Evolutionary conservation across 2,113 vertebrate species (phyloP).

Genomic region (Shinisaurus crocodilurus): DNA sequence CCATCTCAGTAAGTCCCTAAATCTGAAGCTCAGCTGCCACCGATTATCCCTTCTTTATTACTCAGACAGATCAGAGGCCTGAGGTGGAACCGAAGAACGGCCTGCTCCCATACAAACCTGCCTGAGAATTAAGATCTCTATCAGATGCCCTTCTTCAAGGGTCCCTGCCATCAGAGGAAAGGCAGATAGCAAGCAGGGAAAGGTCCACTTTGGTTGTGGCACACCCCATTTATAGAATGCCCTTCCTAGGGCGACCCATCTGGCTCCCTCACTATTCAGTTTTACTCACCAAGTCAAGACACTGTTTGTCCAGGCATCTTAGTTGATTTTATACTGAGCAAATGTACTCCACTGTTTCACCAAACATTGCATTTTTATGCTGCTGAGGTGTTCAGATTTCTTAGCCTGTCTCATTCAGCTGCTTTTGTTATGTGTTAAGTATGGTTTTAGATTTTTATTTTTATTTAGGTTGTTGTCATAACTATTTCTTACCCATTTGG

Average conservation of each 20-base stretch:
- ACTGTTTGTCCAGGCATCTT: background rate
- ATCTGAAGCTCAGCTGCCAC: slow-evolving; percentile 5
- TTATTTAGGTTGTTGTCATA: background rate
- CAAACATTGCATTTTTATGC: background rate
- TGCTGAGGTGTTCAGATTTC: background rate
- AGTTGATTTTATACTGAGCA: background rate
- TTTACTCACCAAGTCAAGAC: background rate
- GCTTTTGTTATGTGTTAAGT: background rate
- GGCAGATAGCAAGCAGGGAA: background rate
- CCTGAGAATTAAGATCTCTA: background rate
- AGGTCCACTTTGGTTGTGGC: background rate
- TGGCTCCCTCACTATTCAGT: background rate
- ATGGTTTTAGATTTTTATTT: background rate
- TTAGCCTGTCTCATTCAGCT: background rate
- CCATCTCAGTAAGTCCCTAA: background rate
- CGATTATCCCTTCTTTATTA: slow-evolving; percentile 6
- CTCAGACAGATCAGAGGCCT: background rate
- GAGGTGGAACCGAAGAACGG: background rate
- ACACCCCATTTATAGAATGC: background rate
- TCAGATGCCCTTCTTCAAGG: background rate
- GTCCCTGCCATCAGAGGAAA: background rate
- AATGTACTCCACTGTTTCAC: background rate
- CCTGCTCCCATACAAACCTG: background rate
- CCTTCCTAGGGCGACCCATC: background rate
- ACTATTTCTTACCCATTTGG: background rate